Evolutionary conservation across 2,797 vertebrate species (phyloP), one percentile per base, ranked within the genome.

Genomic region (Poeciliopsis paucimaculata): DNA sequence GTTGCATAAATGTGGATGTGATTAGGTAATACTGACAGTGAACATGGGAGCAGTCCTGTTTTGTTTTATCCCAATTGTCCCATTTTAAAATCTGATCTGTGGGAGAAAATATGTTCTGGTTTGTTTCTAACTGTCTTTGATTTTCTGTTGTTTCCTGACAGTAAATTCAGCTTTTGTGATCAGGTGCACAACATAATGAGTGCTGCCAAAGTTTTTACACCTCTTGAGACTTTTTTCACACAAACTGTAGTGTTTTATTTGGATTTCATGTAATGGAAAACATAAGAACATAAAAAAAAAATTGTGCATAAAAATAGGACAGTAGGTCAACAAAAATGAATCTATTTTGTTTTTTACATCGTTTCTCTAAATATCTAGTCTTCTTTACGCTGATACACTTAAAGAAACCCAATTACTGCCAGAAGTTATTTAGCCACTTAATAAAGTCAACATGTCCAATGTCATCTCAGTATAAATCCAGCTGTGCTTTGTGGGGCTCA

Each of bases 1-100:
- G 77, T 87, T 88, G 78, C 49, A 86, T 85, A 78, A 86, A 87
- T 39, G 39, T 53, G 28, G 57, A 20, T 36, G 60, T 64, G 49
- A 77, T 80, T 80, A 77, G 47, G 16, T 72, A 36, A 73, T 72
- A 43, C 34, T 53, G 45, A 81, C 23, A 73, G 45, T 28, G 16
- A 71, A 57, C 47, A 73, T 70, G 7, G 26, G 5, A 51, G 28
- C 26, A 15, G 11, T 2, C 28, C 9, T 36, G 28, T 73, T 82
- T 76, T 60, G n/a, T 60, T 31, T 60, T 78, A 74, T 74, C 36
- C 18, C 39, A 41, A 28, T 10, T 45, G 28, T 26, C 16, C 39
- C 26, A 26, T 43, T 12, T 4, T 46, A 4, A 72, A 39, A 11
- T 70, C 23, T 73, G 0, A 51, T 49, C 81, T 70, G 51, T 53